Base-by-base conservation (phyloP, 2,113 vertebrate genomes). In the Mus spicilegus region DNA sequence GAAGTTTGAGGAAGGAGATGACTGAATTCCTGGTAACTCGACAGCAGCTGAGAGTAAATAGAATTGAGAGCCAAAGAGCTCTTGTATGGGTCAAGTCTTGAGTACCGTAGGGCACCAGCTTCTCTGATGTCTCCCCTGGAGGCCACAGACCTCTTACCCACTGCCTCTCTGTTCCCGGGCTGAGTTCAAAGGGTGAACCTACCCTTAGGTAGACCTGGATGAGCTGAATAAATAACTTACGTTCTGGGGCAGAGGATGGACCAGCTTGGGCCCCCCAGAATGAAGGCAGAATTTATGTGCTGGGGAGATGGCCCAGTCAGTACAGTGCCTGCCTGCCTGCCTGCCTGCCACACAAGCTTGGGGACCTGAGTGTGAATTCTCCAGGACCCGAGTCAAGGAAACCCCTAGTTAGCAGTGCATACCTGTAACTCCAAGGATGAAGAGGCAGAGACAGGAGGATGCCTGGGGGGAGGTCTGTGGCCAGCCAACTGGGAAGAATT, bases 191-290 rank as follows among this genome's bases (percentile, higher is more conserved):
- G 61, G 77, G 16, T 3, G 14, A 90, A 24, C 2, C 13, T 7
- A 69, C 5, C n/a, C 49, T 49, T 69, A 63, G 0, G 5, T 1
- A 17, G 49, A 42, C 20, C 51, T 67, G 36, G 14, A 0, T 39
- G 26, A 61, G 28, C 17, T 30, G 20, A 6, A 4, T 2, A 19
- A 39, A 39, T 6, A 39, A 11, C 22, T 10, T 26, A 4, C 19
- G 39, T 75, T 46, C 30, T 51, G 85, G 85, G 30, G 42, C 7
- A 42, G 58, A 22, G 26, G 63, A 61, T 76, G 56, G 16, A 26
- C 1, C 36, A 12, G 0, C 54, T 4, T 65, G 20, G 87, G 19
- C 0, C 33, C 14, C 14, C 12, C 7, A 3, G 51, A 56, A 49
- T 4, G 7, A 73, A n/a, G 58, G 19, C 7, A 46, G 88, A 42